Evolutionary conservation across 2,113 vertebrate genomes (phyloP).

Genomic region (Dipodomys ordii): DNA sequence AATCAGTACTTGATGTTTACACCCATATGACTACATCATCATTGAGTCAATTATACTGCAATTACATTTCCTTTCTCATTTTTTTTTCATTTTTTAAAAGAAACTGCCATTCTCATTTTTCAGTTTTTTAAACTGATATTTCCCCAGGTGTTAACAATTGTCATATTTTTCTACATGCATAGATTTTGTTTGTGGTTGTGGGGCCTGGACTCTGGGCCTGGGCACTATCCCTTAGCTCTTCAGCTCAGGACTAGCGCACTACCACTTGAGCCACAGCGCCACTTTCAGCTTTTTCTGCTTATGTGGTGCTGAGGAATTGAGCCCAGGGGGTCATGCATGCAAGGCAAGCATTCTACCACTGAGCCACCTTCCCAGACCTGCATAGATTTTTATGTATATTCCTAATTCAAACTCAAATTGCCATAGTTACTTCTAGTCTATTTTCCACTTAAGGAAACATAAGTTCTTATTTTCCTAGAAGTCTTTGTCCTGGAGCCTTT

Average conservation of each 20-base stretch:
- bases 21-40: neutral
- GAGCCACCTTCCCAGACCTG: too few relatives aligned
- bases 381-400: neutral
- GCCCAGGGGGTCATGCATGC: too few relatives aligned
- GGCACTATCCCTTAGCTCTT: too few relatives aligned
- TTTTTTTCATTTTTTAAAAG: neutral
- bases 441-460: constrained; percentile 33
- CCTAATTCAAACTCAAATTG: neutral
- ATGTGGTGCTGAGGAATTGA: too few relatives aligned
- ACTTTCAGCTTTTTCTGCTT: too few relatives aligned
- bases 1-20: neutral
- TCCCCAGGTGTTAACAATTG: neutral
- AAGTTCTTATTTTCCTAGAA: neutral
- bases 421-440: neutral
- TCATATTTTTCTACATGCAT: neutral
- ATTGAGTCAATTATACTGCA: neutral
- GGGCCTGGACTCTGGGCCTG: too few relatives aligned
- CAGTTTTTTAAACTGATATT: too few relatives aligned
- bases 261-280: too few relatives aligned
- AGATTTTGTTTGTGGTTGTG: too few relatives aligned
- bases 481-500: neutral
- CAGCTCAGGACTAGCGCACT: too few relatives aligned
- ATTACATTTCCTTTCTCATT: constrained; percentile 7
- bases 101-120: too few relatives aligned
- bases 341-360: too few relatives aligned